phyloP scores from a whole-genome alignment of 2,888 invertebrate genomes.

The Athalia circularis region DNA sequence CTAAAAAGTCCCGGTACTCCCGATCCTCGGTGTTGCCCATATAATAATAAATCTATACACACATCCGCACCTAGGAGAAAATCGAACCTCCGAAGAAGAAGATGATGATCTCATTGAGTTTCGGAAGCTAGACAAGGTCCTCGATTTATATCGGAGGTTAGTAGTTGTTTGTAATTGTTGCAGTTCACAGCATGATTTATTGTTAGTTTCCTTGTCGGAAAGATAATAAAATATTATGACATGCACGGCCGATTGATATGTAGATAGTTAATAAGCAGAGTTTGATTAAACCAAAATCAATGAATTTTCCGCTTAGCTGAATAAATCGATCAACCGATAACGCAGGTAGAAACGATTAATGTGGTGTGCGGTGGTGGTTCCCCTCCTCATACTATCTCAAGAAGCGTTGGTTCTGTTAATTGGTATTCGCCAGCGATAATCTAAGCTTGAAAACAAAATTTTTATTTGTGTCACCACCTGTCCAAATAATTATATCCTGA shows the following conservation, averaged over 20 bases:
- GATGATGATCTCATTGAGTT: no score
- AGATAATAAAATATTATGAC: no score
- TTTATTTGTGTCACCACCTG: slow-evolving; percentile 24
- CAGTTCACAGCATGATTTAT: no score
- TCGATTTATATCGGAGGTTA: no score
- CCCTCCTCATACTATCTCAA: background rate
- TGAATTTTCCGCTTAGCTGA: no score
- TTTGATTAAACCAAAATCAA: background rate
- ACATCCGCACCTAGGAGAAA: background rate
- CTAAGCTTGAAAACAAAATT: slow-evolving; percentile 6
- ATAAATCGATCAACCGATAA: slow-evolving; percentile 23
- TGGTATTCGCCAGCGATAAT: slow-evolving; percentile 14
- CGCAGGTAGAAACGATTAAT: slow-evolving; percentile 1
- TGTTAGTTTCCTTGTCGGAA: no score
- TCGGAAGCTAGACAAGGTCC: no score
- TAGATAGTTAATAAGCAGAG: background rate
- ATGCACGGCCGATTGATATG: no score
- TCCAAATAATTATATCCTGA: slow-evolving; percentile 28
- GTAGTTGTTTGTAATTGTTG: no score
- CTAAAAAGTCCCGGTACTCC: slow-evolving; percentile 33
- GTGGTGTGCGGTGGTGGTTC: slow-evolving; percentile 3
- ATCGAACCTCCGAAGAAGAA: background rate
- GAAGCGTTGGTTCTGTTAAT: background rate
- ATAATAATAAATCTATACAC: background rate
- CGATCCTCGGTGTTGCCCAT: slow-evolving; percentile 5